These are phyloP conservation scores for Morone chrysops DNA, from an alignment of 2,113 vertebrate species.

Conservation along the genomic window DNA sequence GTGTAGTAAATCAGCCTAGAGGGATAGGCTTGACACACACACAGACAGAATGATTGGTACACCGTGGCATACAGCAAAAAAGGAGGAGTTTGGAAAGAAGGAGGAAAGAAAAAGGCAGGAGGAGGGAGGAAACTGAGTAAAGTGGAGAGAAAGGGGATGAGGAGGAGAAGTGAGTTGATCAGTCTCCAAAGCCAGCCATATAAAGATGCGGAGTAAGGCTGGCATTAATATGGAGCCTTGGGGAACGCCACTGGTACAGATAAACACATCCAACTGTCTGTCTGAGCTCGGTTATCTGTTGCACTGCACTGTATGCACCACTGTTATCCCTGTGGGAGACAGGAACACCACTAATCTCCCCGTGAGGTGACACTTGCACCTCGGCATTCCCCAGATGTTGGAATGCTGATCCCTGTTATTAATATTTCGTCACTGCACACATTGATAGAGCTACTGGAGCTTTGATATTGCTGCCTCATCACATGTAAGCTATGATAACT, in stretches of 20 bases:
- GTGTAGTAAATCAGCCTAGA: conserved; percentile 70
- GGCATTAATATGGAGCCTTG: conserved; percentile 57
- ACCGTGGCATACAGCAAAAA: conserved; percentile 33
- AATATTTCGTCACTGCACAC: conserved; percentile 18
- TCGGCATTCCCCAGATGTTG: conserved; percentile 43
- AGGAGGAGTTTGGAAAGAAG: conserved; percentile 24
- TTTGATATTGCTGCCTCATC: neutral
- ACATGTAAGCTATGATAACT: neutral
- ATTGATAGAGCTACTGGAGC: neutral
- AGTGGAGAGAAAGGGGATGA: neutral
- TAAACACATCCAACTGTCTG: conserved; percentile 70
- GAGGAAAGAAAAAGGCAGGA: conserved; percentile 4
- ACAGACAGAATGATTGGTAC: conserved; percentile 36
- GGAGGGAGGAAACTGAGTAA: neutral
- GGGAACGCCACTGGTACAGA: conserved; percentile 62
- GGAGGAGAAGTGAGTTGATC: conserved; percentile 38
- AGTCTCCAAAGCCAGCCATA: conserved; percentile 48
- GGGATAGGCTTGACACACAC: conserved; percentile 47
- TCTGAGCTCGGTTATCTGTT: conserved; percentile 60
- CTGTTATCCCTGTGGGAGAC: conserved; percentile 65
- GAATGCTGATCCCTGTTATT: conserved; percentile 30
- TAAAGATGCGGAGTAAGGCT: conserved; percentile 59
- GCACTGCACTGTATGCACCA: conserved; percentile 47
- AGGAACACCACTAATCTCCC: conserved; percentile 60
- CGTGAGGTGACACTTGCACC: conserved; percentile 60